phyloP scores from a whole-genome alignment of 2,113 vertebrate genomes.

The Periophthalmus modestus region DNA sequence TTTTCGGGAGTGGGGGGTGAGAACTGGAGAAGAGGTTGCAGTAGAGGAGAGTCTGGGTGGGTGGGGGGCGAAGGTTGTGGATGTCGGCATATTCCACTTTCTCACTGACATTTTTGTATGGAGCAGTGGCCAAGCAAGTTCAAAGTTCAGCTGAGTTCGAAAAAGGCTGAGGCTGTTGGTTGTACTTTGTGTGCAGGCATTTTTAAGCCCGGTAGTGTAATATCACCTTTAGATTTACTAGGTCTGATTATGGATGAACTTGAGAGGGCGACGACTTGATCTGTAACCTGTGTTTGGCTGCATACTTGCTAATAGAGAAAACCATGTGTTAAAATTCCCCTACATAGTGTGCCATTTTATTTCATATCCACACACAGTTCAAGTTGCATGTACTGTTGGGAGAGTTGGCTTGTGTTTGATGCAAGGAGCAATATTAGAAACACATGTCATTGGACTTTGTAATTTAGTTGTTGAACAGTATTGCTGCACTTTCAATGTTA shows the following conservation, averaged over 20 bases:
- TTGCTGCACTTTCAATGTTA: neutral
- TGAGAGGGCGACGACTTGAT: conserved; percentile 20
- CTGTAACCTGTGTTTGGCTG: conserved; percentile 19
- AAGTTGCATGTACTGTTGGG: conserved; percentile 12
- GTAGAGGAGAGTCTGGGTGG: conserved; percentile 51
- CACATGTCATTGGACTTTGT: conserved; percentile 4
- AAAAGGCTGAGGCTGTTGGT: conserved; percentile 20
- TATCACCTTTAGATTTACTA: conserved; percentile 24
- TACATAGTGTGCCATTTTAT: conserved; percentile 12
- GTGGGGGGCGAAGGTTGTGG: conserved; percentile 17
- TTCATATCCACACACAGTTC: neutral
- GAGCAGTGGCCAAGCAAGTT: conserved; percentile 23
- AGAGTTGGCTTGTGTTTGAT: neutral
- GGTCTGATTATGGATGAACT: conserved; percentile 31
- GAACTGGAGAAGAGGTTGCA: conserved; percentile 49
- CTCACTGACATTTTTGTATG: conserved; percentile 35
- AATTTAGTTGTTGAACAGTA: conserved; percentile 2
- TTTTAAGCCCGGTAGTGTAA: conserved; percentile 14
- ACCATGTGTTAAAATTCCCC: conserved; percentile 8
- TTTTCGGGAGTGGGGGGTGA: conserved; percentile 42
- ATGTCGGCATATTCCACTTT: conserved; percentile 31
- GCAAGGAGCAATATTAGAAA: conserved; percentile 3
- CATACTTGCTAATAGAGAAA: conserved; percentile 6
- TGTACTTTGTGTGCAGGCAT: conserved; percentile 29
- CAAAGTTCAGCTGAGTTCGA: conserved; percentile 30